Base-by-base conservation (phyloP, 2,888 invertebrate species). In the Drosophila sordidula region DNA sequence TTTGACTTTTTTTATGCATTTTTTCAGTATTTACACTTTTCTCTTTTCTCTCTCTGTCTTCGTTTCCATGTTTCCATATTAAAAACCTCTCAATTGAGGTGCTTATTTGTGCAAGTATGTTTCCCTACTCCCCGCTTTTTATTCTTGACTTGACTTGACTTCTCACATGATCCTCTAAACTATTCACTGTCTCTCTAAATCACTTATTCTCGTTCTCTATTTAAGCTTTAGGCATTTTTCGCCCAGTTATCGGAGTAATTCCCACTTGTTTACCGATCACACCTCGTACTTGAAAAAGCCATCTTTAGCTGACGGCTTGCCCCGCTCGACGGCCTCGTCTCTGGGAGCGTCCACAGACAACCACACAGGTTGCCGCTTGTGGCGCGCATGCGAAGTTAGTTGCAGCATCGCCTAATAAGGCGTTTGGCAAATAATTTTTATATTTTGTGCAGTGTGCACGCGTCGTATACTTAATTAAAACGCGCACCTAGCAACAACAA, bases 381-480 rank as follows among this genome's bases (percentile, higher is more conserved):
- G 61, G 75, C 62, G 29, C 29, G 8, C 29, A 29, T 29, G 55
- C 70, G 61, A 42, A 36, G 66, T 49, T 51, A 42, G 69, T 70
- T 62, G 73, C 56, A 46, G 70, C 56, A 38, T 16, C 45, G 46
- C 74, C 74, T 51, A 61, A 70, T 64, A 70, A 54, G 74, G 74
- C 54, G 39, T 18, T 22, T 46, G n/a, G 46, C 46, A 63, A 59
- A 62, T 69, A 29, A 51, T 69, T 63, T 55, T 44, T 71, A 38
- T 58, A 45, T 69, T 50, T 56, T 58, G 56, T 44, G 57, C 75
- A 41, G 41, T 41, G 74, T 71, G 76, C 66, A 77, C 75, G 75
- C 78, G 78, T 75, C 63, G 78, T 72, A 75, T 75, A 47, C 72
- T 71, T 77, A 79, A 77, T 77, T 79, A 78, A 78, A 71, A 78